phyloP scores from a whole-genome alignment of 2,888 invertebrate species.

The Tinea trinotella region DNA sequence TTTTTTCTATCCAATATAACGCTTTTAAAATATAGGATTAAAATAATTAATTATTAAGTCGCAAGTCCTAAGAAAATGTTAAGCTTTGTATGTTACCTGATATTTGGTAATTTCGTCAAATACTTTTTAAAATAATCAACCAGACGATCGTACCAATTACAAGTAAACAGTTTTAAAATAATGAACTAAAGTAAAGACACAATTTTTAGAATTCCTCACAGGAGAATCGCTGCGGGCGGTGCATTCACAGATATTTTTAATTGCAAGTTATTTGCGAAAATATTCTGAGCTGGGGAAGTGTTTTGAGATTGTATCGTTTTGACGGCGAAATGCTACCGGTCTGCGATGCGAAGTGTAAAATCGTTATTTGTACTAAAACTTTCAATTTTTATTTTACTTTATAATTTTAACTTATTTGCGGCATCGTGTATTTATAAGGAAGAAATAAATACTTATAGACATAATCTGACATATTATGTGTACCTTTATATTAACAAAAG shows the following conservation, averaged over 20 bases:
- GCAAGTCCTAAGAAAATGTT: too few relatives aligned
- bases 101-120: not conserved
- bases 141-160: not conserved
- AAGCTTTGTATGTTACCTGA: too few relatives aligned
- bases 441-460: too few relatives aligned
- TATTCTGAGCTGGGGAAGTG: conserved; percentile 18
- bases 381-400: conserved; percentile 6
- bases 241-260: conserved; percentile 12
- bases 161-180: not conserved
- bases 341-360: conserved; percentile 5
- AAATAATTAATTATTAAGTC: too few relatives aligned
- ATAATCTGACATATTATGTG: too few relatives aligned
- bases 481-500: too few relatives aligned
- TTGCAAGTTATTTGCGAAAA: conserved; percentile 19
- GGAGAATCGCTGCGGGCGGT: conserved; percentile 14
- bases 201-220: conserved; percentile 1
- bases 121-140: not conserved
- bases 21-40: too few relatives aligned
- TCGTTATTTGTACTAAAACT: conserved; percentile 9
- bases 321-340: conserved; percentile 16
- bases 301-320: conserved; percentile 11
- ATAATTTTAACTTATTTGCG: too few relatives aligned
- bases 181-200: not conserved
- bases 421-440: too few relatives aligned
- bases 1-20: too few relatives aligned